These are phyloP conservation scores for Sebastes melanostomus DNA, from an alignment of 2,797 vertebrate species.

Conservation along the genomic window DNA sequence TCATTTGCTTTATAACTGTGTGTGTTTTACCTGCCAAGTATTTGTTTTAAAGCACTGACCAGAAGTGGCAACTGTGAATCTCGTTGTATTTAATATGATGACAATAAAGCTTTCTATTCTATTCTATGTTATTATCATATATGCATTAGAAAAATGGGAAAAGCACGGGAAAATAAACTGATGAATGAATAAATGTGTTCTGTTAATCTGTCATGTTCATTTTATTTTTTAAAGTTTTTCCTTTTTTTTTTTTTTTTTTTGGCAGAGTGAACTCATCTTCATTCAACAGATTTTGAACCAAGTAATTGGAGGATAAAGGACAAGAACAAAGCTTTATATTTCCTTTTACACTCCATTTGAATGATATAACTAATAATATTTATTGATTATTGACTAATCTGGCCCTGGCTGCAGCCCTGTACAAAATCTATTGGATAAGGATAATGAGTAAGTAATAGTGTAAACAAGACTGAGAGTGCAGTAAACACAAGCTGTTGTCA, in stretches of 20 bases:
- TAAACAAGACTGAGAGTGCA: background rate
- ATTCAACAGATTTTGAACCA: background rate
- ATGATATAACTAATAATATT: background rate
- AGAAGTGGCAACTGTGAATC: no score
- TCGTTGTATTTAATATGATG: no score
- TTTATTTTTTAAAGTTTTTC: no score
- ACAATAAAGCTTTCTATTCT: no score
- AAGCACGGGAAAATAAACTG: background rate
- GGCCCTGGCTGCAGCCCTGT: background rate
- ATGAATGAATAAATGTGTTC: no score
- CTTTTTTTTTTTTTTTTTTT: no score
- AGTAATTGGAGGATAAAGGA: background rate
- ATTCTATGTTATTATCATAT: background rate
- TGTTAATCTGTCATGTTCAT: no score
- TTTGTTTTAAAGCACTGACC: no score
- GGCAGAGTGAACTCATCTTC: background rate
- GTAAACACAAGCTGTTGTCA: no score
- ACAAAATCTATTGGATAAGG: no score
- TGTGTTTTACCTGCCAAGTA: no score
- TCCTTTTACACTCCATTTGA: background rate
- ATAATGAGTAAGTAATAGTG: background rate
- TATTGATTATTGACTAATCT: background rate
- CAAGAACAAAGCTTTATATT: background rate
- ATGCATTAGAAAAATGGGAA: background rate
- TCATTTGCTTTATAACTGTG: no score